These are phyloP conservation scores for Bellardia pandia DNA, from an alignment of 2,888 invertebrate species.

Conservation along the genomic window DNA sequence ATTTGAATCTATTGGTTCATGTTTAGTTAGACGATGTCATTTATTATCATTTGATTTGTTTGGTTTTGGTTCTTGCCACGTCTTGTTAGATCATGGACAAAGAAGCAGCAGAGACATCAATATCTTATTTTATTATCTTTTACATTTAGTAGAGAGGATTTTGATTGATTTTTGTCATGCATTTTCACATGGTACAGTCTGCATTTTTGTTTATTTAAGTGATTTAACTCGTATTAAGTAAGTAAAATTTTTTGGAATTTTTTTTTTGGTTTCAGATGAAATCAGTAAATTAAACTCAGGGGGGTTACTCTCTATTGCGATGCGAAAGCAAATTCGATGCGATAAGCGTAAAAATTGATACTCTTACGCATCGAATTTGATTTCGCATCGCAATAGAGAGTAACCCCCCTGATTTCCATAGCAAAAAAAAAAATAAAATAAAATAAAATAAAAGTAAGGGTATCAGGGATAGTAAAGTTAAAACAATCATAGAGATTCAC, in stretches of 20 bases:
- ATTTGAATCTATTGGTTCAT: constrained; percentile 48
- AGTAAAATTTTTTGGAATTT: neutral
- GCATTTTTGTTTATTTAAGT: neutral
- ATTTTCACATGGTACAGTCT: constrained; percentile 55
- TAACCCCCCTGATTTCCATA: too few relatives aligned
- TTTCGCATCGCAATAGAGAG: too few relatives aligned
- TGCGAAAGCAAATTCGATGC: too few relatives aligned
- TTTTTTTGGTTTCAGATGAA: too few relatives aligned
- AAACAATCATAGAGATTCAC: too few relatives aligned
- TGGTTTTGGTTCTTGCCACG: constrained; percentile 15
- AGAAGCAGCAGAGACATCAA: neutral
- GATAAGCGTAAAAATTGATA: too few relatives aligned
- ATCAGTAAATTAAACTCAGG: too few relatives aligned
- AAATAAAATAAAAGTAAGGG: too few relatives aligned
- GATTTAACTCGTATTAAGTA: neutral
- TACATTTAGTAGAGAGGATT: constrained; percentile 3
- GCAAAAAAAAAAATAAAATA: too few relatives aligned
- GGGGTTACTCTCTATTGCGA: too few relatives aligned
- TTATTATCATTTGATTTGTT: constrained; percentile 67
- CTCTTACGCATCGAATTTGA: too few relatives aligned
- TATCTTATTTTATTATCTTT: constrained; percentile 53
- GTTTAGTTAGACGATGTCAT: constrained; percentile 64
- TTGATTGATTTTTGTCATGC: constrained; percentile 61
- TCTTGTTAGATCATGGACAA: constrained; percentile 31
- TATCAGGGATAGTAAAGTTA: too few relatives aligned